Evolutionary conservation across 2,797 vertebrate genomes (phyloP).

Genomic region (Sarcophilus harrisii): DNA sequence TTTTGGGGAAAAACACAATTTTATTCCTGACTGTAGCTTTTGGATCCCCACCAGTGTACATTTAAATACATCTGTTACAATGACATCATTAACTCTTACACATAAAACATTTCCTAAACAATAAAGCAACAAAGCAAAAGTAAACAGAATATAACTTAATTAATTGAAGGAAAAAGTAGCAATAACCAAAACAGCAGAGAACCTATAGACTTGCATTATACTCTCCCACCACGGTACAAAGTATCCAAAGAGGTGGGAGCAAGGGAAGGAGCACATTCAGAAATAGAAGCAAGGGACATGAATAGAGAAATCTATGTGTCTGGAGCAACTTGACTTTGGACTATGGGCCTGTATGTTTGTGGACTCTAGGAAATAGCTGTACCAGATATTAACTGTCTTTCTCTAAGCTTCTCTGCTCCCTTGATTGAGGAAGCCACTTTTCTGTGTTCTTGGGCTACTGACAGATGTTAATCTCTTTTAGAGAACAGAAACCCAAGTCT

Average conservation of each 20-base stretch:
- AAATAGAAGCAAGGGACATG: not conserved
- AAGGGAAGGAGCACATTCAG: not conserved
- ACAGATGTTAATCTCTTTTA: too few relatives aligned
- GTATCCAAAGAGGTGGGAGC: not conserved
- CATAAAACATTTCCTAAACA: not conserved
- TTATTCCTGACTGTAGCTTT: not conserved
- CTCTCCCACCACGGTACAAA: not conserved
- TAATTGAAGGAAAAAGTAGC: not conserved
- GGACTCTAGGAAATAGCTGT: too few relatives aligned
- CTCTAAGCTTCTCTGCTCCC: too few relatives aligned
- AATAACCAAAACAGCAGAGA: not conserved
- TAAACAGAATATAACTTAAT: not conserved
- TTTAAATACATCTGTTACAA: not conserved
- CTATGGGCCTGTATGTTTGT: too few relatives aligned
- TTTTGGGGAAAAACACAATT: not conserved
- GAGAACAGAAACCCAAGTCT: too few relatives aligned
- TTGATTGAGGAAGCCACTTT: too few relatives aligned
- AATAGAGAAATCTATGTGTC: too few relatives aligned
- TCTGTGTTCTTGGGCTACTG: too few relatives aligned
- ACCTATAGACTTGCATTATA: not conserved
- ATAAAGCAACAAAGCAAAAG: not conserved
- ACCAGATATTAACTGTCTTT: too few relatives aligned
- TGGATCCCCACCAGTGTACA: not conserved
- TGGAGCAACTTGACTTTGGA: too few relatives aligned
- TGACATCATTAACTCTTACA: not conserved